Conservation (phyloP, 1,140 invertebrate genomes). For the Bombus impatiens region DNA sequence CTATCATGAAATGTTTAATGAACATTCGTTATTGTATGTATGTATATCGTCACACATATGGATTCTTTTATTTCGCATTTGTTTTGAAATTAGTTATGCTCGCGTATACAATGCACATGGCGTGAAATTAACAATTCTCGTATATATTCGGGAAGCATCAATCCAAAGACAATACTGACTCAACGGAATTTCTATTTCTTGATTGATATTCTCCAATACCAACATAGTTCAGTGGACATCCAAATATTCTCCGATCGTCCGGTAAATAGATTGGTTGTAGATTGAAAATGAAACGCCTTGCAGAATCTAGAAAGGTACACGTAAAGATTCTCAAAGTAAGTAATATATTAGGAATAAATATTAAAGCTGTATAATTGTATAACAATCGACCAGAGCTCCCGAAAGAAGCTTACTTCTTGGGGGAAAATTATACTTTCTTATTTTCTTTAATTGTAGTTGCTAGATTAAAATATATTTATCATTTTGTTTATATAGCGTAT, state of each 20-base stretch:
- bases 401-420: neutral
- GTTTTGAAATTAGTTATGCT: neutral
- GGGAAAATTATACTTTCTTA: neutral
- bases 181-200: constrained; percentile 84
- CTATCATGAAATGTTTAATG: constrained; percentile 1
- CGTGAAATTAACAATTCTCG: neutral
- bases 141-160: constrained; percentile 70
- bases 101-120: neutral
- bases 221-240: constrained; percentile 88
- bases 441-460: neutral
- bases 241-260: constrained; percentile 84
- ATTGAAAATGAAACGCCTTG: constrained; percentile 66
- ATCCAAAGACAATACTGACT: constrained; percentile 88
- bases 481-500: neutral
- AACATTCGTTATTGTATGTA: no score
- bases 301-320: constrained; percentile 61
- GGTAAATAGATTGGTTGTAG: constrained; percentile 83
- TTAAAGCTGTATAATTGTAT: neutral
- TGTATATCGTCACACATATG: neutral
- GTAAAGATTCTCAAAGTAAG: neutral
- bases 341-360: neutral
- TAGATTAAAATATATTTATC: neutral
- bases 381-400: no score
- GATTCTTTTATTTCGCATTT: neutral
- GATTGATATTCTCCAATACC: constrained; percentile 84